Conservation (phyloP, 2,113 vertebrate genomes). For the Scortum barcoo region DNA sequence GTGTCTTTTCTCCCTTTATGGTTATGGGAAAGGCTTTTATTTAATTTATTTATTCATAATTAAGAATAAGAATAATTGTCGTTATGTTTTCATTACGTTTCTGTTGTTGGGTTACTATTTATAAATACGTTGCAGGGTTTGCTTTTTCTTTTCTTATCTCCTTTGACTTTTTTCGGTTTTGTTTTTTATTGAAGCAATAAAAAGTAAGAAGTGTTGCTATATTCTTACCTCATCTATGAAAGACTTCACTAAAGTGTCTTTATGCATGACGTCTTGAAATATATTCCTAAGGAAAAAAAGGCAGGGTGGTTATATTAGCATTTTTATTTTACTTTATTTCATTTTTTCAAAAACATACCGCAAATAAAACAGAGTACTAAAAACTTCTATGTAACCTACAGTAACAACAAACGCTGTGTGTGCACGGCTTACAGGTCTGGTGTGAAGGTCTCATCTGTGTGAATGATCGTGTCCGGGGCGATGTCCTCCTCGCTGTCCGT, state of each 20-base stretch:
- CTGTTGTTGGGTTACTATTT: neutral
- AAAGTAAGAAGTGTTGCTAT: neutral
- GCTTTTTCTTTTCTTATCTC: neutral
- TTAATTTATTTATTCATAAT: neutral
- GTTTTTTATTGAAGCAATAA: neutral
- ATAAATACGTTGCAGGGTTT: neutral
- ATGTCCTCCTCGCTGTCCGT: conserved; percentile 94
- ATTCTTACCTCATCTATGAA: conserved; percentile 94
- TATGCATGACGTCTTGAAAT: conserved; percentile 96
- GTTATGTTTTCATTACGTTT: neutral
- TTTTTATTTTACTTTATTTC: neutral
- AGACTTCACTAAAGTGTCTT: conserved; percentile 93
- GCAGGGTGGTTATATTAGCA: neutral
- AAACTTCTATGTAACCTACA: neutral
- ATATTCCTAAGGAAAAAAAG: conserved; percentile 87
- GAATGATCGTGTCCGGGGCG: conserved; percentile 90
- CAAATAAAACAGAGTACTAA: neutral
- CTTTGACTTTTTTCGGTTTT: neutral
- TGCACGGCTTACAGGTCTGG: conserved; percentile 90
- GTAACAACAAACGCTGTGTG: neutral
- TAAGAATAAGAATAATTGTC: neutral
- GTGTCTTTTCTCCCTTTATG: neutral
- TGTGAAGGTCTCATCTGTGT: conserved; percentile 93
- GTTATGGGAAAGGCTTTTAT: neutral
- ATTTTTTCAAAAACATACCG: neutral